Evolutionary conservation across 2,888 invertebrate species (phyloP).

Genomic region (Tetranychus piercei): DNA sequence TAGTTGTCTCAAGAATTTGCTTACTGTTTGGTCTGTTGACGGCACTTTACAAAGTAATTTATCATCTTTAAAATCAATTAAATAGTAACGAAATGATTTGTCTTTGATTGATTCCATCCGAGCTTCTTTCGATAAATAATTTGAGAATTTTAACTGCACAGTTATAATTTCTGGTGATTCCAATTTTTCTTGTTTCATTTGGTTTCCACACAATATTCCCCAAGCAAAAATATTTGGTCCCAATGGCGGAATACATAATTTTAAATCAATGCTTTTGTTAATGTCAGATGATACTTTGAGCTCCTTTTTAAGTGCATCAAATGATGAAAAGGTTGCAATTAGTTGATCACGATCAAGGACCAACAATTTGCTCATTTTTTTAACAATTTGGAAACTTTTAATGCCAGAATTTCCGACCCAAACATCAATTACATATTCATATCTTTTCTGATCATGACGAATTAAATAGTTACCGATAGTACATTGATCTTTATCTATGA

Average conservation of each 20-base stretch:
- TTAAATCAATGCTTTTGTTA: neutral
- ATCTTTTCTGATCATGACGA: slow-evolving; percentile 58
- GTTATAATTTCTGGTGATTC: neutral
- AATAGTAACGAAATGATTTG: slow-evolving; percentile 15
- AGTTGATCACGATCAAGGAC: neutral
- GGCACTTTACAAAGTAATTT: neutral
- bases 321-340: neutral
- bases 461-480: slow-evolving; percentile 60
- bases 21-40: neutral
- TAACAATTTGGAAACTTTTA: neutral
- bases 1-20: neutral
- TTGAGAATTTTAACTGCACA: neutral
- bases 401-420: neutral
- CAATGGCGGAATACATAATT: neutral
- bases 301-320: neutral
- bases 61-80: neutral
- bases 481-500: slow-evolving; percentile 56
- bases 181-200: neutral
- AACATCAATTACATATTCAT: slow-evolving; percentile 60
- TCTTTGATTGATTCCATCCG: slow-evolving; percentile 18
- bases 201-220: neutral
- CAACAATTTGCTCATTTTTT: neutral
- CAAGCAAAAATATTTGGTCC: neutral
- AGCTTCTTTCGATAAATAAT: neutral
- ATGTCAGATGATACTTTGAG: neutral